Evolutionary conservation across 2,113 vertebrate species (phyloP), one percentile per base, ranked within the genome.

Genomic region (Kryptolebias marmoratus): DNA sequence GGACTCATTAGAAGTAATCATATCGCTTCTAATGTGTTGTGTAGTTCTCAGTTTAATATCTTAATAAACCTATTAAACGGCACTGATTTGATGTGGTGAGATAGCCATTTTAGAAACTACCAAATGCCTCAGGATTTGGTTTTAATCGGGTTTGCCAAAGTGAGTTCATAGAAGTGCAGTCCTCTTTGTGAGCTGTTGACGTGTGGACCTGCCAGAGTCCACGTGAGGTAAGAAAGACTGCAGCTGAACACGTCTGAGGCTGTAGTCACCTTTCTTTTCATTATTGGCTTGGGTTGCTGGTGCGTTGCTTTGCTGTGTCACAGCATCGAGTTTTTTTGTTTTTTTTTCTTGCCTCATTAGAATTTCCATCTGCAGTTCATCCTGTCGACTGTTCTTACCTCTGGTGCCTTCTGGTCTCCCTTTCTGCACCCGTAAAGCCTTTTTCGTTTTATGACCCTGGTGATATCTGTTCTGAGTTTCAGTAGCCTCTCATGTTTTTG

Each of bases 171-270:
- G 65, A 76, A 63, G 54, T 80, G 79, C 78, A 72, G 76, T 84
- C 82, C 39, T 73, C 64, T 85, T 56, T 83, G 82, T 85, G 83
- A 77, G 81, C 87, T 75, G 82, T 78, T 89, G 88, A 80, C 70
- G 84, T 49, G 71, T 60, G 87, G 88, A 85, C 62, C 89, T 78
- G 70, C 77, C 77, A 79, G 75, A 83, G 71, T 82, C 87, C 72
- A 89, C 86, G 85, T 75, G 82, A 94, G 92, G 88, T 92, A 91
- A 91, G 90, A 88, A 70, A 60, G 57, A 73, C 4, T 45, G 64
- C 61, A 58, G 67, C 42, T 60, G 28, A 30, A 55, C 71, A 75
- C 62, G 57, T 67, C 55, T 9, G 68, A 53, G 49, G 74, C 81
- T 87, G 73, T 67, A 48, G 42, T 42, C 63, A 78, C 62, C 48